A percentile compares a stretch with the other conserved stretches of the same genome.
phyloP scores from a whole-genome alignment of 2,113 vertebrate genomes.

The Tachycineta bicolor region DNA sequence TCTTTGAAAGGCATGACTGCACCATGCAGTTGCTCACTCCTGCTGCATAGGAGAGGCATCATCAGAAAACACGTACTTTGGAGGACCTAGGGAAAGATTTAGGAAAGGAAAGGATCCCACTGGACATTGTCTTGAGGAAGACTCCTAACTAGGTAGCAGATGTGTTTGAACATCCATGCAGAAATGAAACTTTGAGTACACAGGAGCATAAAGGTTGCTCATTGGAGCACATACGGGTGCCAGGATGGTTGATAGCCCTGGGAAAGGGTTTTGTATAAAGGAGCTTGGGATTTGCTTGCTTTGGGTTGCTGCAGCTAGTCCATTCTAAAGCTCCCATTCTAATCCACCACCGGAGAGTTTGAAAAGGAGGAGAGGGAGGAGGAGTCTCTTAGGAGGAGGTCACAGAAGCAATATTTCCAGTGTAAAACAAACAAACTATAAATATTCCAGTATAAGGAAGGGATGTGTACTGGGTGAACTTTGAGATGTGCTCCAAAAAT shows the following conservation, averaged over 20 bases:
- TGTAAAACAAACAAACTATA: slow-evolving; percentile 34
- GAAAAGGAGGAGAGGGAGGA: not conserved
- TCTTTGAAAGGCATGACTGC: not conserved
- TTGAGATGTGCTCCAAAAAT: slow-evolving; percentile 48
- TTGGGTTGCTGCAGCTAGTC: not conserved
- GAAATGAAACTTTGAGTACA: not conserved
- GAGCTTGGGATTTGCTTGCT: not conserved
- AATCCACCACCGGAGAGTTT: not conserved
- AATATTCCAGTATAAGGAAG: slow-evolving; percentile 51
- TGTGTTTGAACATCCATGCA: not conserved
- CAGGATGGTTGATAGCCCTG: not conserved
- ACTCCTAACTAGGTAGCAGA: not conserved
- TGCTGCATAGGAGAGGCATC: not conserved
- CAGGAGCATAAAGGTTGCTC: not conserved
- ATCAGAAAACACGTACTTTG: not conserved
- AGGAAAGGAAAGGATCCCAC: not conserved
- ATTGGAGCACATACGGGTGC: rapidly evolving
- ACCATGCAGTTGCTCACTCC: not conserved
- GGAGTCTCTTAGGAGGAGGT: not conserved
- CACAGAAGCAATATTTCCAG: slow-evolving; percentile 9
- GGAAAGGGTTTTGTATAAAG: not conserved
- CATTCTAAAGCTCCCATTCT: not conserved
- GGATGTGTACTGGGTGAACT: not conserved
- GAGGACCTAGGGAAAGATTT: not conserved
- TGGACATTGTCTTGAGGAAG: not conserved